Evolutionary conservation across 2,888 invertebrate genomes (phyloP).

Genomic region (Andrena fulva): DNA sequence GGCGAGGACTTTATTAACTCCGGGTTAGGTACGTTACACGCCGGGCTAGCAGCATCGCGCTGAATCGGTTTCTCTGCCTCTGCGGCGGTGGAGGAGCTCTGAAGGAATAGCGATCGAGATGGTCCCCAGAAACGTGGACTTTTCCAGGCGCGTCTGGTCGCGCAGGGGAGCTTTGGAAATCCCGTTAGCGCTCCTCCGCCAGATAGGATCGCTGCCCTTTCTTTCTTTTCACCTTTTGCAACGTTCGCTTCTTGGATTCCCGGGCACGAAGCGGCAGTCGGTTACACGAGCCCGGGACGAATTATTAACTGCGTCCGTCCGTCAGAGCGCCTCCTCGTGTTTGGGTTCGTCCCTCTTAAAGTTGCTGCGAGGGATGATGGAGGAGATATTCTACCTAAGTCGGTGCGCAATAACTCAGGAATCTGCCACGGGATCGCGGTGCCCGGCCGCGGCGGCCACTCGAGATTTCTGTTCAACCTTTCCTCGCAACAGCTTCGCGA

Average conservation of each 20-base stretch:
- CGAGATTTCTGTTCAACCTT: not conserved
- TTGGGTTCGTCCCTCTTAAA: constrained; percentile 32
- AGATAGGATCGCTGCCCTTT: constrained; percentile 74
- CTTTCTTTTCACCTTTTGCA: constrained; percentile 62
- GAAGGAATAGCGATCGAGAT: not conserved
- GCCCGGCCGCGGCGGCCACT: constrained; percentile 28
- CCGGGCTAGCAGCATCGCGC: constrained; percentile 51
- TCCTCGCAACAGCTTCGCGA: not conserved
- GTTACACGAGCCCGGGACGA: constrained; percentile 66
- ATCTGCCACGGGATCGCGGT: constrained; percentile 35
- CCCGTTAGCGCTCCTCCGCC: constrained; percentile 73
- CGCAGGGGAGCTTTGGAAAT: constrained; percentile 55
- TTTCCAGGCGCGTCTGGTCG: constrained; percentile 41
- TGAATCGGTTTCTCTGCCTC: constrained; percentile 28
- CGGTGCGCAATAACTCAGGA: constrained; percentile 56
- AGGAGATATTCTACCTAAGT: constrained; percentile 55
- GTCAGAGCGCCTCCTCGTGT: constrained; percentile 51
- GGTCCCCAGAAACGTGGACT: constrained; percentile 59
- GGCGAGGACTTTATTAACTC: constrained; percentile 78
- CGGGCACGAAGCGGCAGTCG: constrained; percentile 66
- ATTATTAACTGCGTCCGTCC: constrained; percentile 69
- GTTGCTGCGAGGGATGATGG: constrained; percentile 46
- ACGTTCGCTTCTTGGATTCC: constrained; percentile 73
- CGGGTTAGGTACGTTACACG: constrained; percentile 74
- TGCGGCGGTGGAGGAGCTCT: not conserved